Conservation (phyloP, 1,140 invertebrate species). For the Holcopasites calliopsidis region DNA sequence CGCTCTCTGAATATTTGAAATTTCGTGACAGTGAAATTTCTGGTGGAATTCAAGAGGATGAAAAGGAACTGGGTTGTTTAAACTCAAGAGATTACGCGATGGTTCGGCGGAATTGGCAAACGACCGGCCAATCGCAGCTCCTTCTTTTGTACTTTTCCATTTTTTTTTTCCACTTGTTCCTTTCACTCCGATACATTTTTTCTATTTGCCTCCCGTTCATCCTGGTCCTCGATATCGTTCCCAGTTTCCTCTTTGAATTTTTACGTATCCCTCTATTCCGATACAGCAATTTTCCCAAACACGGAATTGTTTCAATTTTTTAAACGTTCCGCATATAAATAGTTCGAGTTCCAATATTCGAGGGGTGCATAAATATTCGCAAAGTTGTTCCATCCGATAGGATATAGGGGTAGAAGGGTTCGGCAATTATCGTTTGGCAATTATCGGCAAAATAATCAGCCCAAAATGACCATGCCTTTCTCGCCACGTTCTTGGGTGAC, state of each 20-base stretch:
- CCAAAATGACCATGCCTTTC: background rate
- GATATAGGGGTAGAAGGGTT: background rate
- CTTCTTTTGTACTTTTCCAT: background rate
- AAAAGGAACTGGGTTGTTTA: background rate
- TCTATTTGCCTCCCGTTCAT: background rate
- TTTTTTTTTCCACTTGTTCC: background rate
- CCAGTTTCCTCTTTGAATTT: background rate
- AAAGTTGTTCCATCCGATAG: background rate
- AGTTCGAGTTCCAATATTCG: background rate
- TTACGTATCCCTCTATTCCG: background rate
- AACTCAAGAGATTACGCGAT: background rate
- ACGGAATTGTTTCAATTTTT: background rate
- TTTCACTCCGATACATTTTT: background rate
- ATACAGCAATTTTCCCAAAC: background rate
- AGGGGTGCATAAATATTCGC: no score
- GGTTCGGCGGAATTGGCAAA: background rate
- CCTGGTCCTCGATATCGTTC: background rate
- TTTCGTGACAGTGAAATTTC: no score
- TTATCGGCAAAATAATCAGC: constrained; percentile 39
- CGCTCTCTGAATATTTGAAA: no score
- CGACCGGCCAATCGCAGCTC: background rate
- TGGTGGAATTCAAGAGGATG: no score
- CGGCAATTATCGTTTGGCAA: constrained; percentile 22
- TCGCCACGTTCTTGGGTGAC: background rate
- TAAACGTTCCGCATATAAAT: background rate